These are phyloP conservation scores for Pegea sp. DNA, from an alignment of 23 tunicate species.

Conservation along the genomic window DNA sequence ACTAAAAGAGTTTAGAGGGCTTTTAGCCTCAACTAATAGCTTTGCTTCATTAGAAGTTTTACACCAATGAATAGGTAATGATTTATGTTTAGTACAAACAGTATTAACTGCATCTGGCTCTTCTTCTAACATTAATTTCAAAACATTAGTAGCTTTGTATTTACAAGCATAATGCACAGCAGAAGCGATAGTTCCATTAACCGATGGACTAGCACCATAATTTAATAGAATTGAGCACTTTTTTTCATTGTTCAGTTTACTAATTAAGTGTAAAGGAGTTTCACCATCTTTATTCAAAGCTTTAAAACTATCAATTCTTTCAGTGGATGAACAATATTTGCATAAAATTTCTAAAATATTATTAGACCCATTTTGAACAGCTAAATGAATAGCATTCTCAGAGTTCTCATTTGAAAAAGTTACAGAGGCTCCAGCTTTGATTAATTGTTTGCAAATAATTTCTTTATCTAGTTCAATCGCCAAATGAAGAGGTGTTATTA, in stretches of 20 bases:
- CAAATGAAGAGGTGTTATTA: background rate
- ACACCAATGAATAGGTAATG: conserved; percentile 23
- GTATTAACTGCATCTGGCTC: conserved; percentile 3
- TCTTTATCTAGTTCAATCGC: background rate
- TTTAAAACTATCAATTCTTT: background rate
- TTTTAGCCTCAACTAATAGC: conserved; percentile 2
- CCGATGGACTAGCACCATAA: conserved; percentile 6
- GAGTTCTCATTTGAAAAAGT: background rate
- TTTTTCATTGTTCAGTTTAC: background rate
- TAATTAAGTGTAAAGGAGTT: conserved; percentile 14
- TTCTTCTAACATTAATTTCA: conserved; percentile 1
- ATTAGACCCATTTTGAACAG: background rate
- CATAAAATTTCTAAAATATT: background rate
- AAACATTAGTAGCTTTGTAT: conserved; percentile 3
- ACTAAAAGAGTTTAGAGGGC: background rate
- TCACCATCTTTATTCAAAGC: conserved; percentile 11
- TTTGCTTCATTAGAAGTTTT: conserved; percentile 8
- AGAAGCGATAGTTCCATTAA: conserved; percentile 3
- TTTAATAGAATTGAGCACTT: conserved; percentile 2
- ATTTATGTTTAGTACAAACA: conserved; percentile 5
- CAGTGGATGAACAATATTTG: background rate
- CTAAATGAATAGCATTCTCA: background rate
- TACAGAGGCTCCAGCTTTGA: background rate
- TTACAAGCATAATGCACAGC: conserved; percentile 17
- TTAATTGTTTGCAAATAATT: background rate